Evolutionary conservation across 2,797 vertebrate genomes (phyloP).

Genomic region (Varecia variegata): DNA sequence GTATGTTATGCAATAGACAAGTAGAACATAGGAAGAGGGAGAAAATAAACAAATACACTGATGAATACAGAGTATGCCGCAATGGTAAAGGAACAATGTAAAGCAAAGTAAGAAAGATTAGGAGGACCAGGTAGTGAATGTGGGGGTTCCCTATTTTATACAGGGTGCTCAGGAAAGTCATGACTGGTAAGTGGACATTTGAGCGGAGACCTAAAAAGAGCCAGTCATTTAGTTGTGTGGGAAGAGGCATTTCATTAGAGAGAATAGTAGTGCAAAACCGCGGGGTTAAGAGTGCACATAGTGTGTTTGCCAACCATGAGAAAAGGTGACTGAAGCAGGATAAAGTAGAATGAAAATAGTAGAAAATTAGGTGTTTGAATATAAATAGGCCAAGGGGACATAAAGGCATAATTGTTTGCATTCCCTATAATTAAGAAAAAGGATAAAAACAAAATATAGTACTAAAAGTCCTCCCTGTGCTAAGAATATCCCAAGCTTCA

Average conservation of each 20-base stretch:
- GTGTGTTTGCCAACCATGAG: not conserved
- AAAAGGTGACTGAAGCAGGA: not conserved
- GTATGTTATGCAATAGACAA: not conserved
- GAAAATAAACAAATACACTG: not conserved
- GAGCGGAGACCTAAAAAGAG: not conserved
- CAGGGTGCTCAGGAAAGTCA: not conserved
- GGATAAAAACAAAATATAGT: not conserved
- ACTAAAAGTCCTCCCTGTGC: constrained; percentile 7
- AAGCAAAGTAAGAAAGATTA: not conserved
- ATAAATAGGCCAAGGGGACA: not conserved
- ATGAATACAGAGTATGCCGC: not conserved
- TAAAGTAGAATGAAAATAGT: not conserved
- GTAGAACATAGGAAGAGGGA: not conserved
- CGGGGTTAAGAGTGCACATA: not conserved
- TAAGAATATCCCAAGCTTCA: constrained; percentile 47
- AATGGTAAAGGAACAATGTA: not conserved
- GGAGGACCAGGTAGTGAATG: not conserved
- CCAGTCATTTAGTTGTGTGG: not conserved
- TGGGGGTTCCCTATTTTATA: not conserved
- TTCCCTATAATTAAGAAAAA: constrained; percentile 45
- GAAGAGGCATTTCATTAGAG: not conserved
- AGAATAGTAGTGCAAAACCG: not conserved
- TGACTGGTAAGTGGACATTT: not conserved
- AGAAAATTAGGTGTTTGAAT: not conserved
- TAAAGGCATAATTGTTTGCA: not conserved